Base-by-base conservation (phyloP, 2,888 invertebrate species). In the Alsophila aescularia region DNA sequence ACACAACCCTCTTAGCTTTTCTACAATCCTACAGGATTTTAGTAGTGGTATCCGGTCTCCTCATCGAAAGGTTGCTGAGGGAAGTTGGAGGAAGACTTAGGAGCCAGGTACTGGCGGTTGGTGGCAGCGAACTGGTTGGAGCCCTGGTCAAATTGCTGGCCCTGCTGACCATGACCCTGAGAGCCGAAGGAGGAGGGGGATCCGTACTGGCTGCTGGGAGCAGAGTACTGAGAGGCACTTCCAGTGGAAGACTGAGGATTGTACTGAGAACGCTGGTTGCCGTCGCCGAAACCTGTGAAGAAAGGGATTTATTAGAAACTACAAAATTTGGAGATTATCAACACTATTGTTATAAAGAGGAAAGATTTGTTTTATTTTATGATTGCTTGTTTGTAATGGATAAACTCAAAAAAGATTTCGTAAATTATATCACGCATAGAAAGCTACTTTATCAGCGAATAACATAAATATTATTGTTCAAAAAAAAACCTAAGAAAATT, bases 51-150 rank as follows among this genome's bases (percentile, higher is more conserved):
- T 37, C 89, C 89, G 14, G 87, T 87, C 47, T 85, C 62, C 54
- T 87, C 90, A 42, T 91, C 87, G 52, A 91, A 91, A 24, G 77
- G 64, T 58, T 90, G 90, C 53, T 89, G 88, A 14, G 87, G 85
- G 36, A 67, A 64, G 60, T 82, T 77, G 70, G 69, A 70, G 21
- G 76, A 67, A 21, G 72, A 52, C 55, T 77, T 80, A 1, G 90
- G 88, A 5, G 86, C 77, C n/a, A 85, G 70, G 72, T 90, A 89
- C 63, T 89, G 88, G 44, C 84, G 83, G 69, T 71, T 83, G 52
- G 81, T 56, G n/a, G 79, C 71, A 0, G 75, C 77, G 15, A 70
- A 72, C 60, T 79, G 79, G 32, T 48, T 51, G 44, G 53, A 54
- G 14, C 69, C 27, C 29, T 36, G 41, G 49, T 18, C 45, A n/a